These are phyloP conservation scores for Lissonota sp. DNA, from an alignment of 2,888 invertebrate genomes.

Conservation along the genomic window DNA sequence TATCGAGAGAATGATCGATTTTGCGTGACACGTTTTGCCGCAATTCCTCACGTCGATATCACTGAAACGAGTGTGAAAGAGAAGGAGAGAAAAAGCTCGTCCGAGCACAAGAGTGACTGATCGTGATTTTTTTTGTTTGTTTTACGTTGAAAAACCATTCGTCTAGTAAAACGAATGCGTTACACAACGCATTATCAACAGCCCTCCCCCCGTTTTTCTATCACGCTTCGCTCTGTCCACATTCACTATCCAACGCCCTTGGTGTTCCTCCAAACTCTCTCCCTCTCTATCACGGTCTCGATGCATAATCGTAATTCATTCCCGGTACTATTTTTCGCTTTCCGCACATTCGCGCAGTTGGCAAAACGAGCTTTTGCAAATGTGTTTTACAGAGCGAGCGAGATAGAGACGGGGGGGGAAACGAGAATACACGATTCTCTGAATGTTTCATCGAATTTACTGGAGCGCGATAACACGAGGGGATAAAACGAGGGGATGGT, in stretches of 20 bases:
- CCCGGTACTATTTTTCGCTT: conserved; percentile 18
- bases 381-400: too few relatives aligned
- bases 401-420: not conserved
- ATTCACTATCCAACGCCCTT: conserved; percentile 35
- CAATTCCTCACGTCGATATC: conserved; percentile 47
- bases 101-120: conserved; percentile 49
- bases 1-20: conserved; percentile 49
- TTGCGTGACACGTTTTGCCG: conserved; percentile 17
- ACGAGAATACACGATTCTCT: conserved; percentile 14
- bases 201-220: conserved; percentile 25
- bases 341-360: conserved; percentile 11
- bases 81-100: conserved; percentile 7
- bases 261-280: conserved; percentile 8
- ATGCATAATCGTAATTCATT: conserved; percentile 45
- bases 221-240: conserved; percentile 37
- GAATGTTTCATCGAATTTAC: conserved; percentile 49
- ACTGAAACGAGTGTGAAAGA: too few relatives aligned
- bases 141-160: conserved; percentile 59
- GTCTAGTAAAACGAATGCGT: conserved; percentile 57
- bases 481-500: conserved; percentile 33
- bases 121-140: conserved; percentile 47
- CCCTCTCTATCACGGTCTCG: conserved; percentile 28
- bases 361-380: conserved; percentile 29
- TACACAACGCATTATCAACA: conserved; percentile 58
- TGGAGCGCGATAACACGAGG: conserved; percentile 27